Evolutionary conservation across 2,888 invertebrate species (phyloP).

Genomic region (Calameuta idolon): DNA sequence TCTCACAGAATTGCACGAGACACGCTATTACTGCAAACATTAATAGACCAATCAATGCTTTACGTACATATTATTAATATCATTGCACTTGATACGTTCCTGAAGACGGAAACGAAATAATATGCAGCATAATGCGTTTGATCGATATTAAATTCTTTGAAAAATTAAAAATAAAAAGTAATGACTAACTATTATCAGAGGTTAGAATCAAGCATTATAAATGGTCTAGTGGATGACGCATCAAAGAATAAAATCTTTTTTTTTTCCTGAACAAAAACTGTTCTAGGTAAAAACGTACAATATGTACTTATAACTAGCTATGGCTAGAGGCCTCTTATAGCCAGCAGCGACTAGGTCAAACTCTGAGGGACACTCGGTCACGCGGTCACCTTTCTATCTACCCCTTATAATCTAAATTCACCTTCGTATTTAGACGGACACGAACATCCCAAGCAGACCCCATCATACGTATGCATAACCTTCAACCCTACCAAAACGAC

Average conservation of each 20-base stretch:
- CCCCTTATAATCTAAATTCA: conserved; percentile 14
- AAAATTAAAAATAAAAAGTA: neutral
- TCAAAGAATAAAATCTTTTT: neutral
- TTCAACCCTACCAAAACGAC: neutral
- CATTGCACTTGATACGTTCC: neutral
- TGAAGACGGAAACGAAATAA: neutral
- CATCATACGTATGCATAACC: neutral
- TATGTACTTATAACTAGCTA: neutral
- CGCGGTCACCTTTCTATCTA: conserved; percentile 43
- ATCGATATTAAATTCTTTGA: neutral
- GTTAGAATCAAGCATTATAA: neutral
- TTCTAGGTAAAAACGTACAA: neutral
- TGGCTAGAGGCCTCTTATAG: neutral
- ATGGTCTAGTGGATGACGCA: neutral
- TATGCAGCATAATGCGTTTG: neutral
- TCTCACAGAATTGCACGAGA: neutral
- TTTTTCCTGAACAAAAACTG: neutral
- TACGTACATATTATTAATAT: neutral
- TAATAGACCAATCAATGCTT: neutral
- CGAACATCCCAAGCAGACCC: neutral
- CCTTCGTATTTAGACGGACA: conserved; percentile 2
- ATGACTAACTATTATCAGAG: neutral
- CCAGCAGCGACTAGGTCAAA: conserved; percentile 39
- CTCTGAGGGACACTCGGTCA: conserved; percentile 44
- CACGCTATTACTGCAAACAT: neutral